Percentiles rank a stretch among this genome's conserved stretches.
Evolutionary conservation across 2,888 invertebrate species (phyloP).

Genomic region (Cantharis nigra): DNA sequence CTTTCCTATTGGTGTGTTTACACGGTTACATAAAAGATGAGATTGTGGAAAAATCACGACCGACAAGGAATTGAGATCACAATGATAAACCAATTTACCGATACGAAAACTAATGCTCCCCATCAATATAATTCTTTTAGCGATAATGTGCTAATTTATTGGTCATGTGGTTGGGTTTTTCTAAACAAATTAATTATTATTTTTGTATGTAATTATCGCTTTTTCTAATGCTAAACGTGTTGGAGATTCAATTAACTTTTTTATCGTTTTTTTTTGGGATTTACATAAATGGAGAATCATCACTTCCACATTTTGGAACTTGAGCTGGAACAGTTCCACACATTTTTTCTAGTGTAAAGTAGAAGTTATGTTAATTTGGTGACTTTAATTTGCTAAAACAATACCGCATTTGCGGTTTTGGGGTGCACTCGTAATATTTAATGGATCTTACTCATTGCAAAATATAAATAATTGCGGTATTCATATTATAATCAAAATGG

Average conservation of each 20-base stretch:
- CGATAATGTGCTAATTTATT: background rate
- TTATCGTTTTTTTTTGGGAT: background rate
- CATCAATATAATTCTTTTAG: background rate
- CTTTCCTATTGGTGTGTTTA: background rate
- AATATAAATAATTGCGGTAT: background rate
- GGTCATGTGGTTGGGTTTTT: background rate
- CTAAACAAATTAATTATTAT: background rate
- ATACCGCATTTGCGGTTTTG: background rate
- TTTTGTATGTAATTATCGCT: background rate
- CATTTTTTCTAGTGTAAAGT: background rate
- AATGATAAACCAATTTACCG: background rate
- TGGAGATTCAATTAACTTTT: background rate
- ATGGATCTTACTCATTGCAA: background rate
- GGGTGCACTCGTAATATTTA: background rate
- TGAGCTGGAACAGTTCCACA: background rate
- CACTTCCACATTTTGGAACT: background rate
- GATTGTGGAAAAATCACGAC: background rate
- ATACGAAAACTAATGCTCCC: background rate
- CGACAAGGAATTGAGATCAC: background rate
- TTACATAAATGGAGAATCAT: background rate
- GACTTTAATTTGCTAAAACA: background rate
- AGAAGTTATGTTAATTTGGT: background rate
- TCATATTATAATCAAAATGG: background rate
- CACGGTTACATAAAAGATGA: background rate
- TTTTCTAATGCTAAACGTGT: background rate